Evolutionary conservation across 1,140 invertebrate species (phyloP).

Genomic region (Ceratitis capitata): DNA sequence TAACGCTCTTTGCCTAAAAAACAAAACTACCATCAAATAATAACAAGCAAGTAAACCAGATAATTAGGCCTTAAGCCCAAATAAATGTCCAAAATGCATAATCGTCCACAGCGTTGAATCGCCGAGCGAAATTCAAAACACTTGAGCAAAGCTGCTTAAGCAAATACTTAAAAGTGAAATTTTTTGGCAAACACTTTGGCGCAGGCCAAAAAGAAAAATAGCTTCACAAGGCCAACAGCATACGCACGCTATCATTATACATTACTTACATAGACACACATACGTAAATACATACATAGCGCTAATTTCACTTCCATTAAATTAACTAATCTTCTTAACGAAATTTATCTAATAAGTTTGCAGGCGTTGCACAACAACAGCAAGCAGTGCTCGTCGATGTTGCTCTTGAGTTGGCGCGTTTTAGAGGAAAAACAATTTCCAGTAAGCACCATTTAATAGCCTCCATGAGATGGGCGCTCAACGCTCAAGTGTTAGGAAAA

Average conservation of each 20-base stretch:
- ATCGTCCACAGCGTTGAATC: background rate
- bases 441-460: conserved; percentile 26
- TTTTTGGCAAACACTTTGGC: background rate
- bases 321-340: conserved; percentile 36
- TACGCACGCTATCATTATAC: background rate
- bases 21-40: background rate
- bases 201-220: no score
- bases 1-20: background rate
- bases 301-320: conserved; percentile 12
- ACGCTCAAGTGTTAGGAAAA: background rate
- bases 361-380: background rate
- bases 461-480: background rate
- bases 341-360: background rate
- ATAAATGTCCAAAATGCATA: conserved; percentile 4
- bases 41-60: background rate
- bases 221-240: no score
- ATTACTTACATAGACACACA: no score
- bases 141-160: background rate
- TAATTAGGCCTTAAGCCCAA: conserved; percentile 2
- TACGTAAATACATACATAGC: no score
- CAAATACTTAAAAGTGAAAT: conserved; percentile 21
- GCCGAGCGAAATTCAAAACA: conserved; percentile 30
- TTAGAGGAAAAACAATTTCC: background rate
- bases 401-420: background rate
- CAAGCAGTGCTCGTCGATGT: background rate